Evolutionary conservation across 1,140 invertebrate species (phyloP).

Genomic region (Megalopta genalis): DNA sequence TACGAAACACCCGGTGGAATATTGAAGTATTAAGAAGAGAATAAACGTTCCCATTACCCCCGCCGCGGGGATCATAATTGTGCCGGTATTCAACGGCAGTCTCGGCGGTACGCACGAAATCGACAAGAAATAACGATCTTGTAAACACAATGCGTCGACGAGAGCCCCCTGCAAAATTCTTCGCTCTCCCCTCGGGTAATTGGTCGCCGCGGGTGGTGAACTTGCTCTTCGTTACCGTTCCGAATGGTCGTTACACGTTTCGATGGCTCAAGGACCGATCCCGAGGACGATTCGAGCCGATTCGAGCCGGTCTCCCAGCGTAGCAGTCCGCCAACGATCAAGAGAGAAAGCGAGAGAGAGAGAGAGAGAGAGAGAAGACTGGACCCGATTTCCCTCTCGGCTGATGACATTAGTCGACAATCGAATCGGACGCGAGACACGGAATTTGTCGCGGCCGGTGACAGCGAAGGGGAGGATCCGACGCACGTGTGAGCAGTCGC

Average conservation of each 20-base stretch:
- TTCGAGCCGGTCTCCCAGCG: background rate
- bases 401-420: conserved; percentile 47
- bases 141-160: conserved; percentile 38
- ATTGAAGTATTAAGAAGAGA: conserved; percentile 42
- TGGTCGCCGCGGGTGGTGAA: conserved; percentile 60
- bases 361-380: background rate
- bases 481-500: conserved; percentile 56
- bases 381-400: conserved; percentile 12
- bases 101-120: conserved; percentile 42
- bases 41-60: conserved; percentile 49
- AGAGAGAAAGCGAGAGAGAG: too few species aligned
- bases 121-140: conserved; percentile 61
- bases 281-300: background rate
- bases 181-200: conserved; percentile 49
- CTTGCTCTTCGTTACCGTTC: conserved; percentile 59
- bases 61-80: conserved; percentile 49
- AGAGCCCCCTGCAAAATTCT: conserved; percentile 47
- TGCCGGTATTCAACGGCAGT: conserved; percentile 37
- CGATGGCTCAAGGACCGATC: conserved; percentile 46
- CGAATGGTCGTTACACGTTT: conserved; percentile 53
- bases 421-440: conserved; percentile 27
- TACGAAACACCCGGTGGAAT: conserved; percentile 12
- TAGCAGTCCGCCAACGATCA: background rate
- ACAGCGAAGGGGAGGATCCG: conserved; percentile 20
- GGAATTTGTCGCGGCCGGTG: background rate